These are phyloP conservation scores for Stichopus horrens DNA, from an alignment of 53 echinoderm and acorn worm genomes.

Conservation along the genomic window DNA sequence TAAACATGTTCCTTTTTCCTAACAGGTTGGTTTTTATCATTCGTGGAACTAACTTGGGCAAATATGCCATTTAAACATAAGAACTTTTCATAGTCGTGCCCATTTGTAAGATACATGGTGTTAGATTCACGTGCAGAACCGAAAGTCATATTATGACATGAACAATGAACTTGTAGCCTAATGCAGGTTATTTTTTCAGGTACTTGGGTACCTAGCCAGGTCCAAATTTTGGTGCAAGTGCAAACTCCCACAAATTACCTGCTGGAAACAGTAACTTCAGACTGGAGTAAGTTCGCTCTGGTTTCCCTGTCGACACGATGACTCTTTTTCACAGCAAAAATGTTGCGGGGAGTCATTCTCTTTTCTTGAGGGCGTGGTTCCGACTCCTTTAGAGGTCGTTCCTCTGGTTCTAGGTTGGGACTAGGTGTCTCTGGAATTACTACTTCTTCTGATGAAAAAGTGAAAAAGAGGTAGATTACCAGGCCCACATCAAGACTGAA, in stretches of 20 bases:
- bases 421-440: constrained; percentile 38
- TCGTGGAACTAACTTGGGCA: no score
- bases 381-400: neutral
- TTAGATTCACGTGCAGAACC: neutral
- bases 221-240: no score
- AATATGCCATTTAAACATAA: no score
- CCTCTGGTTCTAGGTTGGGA: neutral
- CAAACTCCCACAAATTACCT: constrained; percentile 1
- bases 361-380: neutral
- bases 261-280: constrained; percentile 37
- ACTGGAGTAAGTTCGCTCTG: neutral
- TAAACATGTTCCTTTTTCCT: no score
- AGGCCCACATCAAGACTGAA: no score
- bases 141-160: neutral
- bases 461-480: no score
- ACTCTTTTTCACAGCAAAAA: constrained; percentile 30
- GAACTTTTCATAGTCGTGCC: no score
- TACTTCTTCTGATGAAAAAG: neutral
- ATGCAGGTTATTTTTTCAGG: no score
- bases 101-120: no score
- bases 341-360: constrained; percentile 25
- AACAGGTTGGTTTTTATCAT: no score
- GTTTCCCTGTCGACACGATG: constrained; percentile 2
- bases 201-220: no score
- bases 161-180: neutral